Conservation (phyloP, 2,113 vertebrate species). For the Chlamydotis undulata region DNA sequence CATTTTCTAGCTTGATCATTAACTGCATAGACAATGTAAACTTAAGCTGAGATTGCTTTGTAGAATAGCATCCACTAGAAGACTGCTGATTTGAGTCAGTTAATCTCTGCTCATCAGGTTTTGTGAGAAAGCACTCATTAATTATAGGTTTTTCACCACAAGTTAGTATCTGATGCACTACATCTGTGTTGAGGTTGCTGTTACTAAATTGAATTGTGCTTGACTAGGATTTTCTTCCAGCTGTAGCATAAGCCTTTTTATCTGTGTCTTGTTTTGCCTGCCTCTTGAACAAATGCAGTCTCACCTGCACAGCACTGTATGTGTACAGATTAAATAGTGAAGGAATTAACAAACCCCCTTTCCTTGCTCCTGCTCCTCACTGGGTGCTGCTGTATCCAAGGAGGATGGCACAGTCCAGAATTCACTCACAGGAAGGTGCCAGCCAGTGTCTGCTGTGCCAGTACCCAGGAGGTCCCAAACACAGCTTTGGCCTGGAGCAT, state of each 20-base stretch:
- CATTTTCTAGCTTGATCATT: background rate
- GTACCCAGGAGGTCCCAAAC: background rate
- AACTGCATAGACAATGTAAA: background rate
- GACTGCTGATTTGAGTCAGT: background rate
- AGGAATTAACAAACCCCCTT: background rate
- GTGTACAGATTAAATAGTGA: background rate
- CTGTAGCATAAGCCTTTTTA: background rate
- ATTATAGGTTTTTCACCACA: background rate
- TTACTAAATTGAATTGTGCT: background rate
- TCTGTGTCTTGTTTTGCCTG: background rate
- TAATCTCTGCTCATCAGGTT: background rate
- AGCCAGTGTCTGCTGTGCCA: background rate
- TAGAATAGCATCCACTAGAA: background rate
- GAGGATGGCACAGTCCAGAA: background rate
- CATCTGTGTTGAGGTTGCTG: background rate
- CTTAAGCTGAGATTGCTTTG: background rate
- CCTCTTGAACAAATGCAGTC: background rate
- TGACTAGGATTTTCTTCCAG: background rate
- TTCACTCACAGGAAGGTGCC: background rate
- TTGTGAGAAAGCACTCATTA: background rate
- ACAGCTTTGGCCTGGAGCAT: background rate
- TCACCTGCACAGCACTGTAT: background rate
- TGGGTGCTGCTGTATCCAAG: background rate
- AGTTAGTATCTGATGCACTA: background rate
- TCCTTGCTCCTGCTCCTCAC: background rate